Conservation (phyloP, 2,113 vertebrate genomes). For the Athene noctua region DNA sequence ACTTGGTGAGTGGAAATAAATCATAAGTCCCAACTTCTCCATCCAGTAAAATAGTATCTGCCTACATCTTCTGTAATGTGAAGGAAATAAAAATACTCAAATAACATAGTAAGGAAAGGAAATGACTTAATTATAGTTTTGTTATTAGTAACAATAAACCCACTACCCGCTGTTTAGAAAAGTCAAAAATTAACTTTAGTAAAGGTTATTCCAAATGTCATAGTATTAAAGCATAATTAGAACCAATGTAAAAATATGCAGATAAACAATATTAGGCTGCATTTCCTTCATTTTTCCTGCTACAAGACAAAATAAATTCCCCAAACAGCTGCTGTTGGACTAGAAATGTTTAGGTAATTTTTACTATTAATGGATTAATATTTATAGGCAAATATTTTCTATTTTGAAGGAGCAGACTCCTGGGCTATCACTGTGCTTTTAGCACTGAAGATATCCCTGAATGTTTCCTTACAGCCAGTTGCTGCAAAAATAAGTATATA, state of each 20-base stretch:
- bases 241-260: background rate
- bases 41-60: background rate
- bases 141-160: constrained; percentile 6
- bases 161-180: background rate
- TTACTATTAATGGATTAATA: constrained; percentile 20
- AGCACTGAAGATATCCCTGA: constrained; percentile 42
- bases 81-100: background rate
- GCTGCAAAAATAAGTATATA: constrained; percentile 10
- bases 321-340: background rate
- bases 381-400: constrained; percentile 33
- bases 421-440: constrained; percentile 3
- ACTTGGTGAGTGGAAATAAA: background rate
- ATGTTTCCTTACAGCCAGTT: background rate
- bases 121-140: background rate
- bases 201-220: constrained; percentile 37
- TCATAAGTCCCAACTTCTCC: background rate
- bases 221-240: constrained; percentile 11
- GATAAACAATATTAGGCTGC: background rate
- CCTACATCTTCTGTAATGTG: background rate
- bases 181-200: constrained; percentile 8
- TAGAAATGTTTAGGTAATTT: constrained; percentile 8
- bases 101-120: background rate
- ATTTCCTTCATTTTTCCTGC: background rate
- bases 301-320: background rate
- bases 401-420: constrained; percentile 8